These are phyloP conservation scores for Aphelenchoides besseyi DNA, from an alignment of 1,140 invertebrate genomes.

Conservation along the genomic window DNA sequence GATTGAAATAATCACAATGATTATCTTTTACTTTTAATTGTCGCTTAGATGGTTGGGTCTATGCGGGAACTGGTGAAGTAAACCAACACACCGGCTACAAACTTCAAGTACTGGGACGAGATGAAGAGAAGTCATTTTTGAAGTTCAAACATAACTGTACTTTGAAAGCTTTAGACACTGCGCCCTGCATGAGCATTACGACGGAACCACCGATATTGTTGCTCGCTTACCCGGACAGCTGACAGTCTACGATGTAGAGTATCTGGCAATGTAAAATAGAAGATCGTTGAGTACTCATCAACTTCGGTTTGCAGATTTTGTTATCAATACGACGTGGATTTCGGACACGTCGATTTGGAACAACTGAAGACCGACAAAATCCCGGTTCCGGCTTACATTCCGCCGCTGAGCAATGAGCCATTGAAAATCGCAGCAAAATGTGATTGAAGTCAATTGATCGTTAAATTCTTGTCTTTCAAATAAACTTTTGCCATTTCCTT, in stretches of 20 bases:
- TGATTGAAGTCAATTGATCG: background rate
- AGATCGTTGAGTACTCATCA: background rate
- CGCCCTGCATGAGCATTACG: conserved; percentile 23
- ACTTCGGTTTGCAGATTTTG: background rate
- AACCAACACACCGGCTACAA: conserved; percentile 17
- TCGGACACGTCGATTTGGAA: conserved; percentile 11
- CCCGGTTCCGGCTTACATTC: conserved; percentile 13
- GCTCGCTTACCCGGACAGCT: conserved; percentile 9
- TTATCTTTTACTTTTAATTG: background rate
- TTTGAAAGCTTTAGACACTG: conserved; percentile 23
- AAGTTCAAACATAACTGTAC: too few relatives aligned
- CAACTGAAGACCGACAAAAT: background rate
- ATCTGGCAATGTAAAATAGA: conserved; percentile 11
- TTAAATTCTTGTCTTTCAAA: too few relatives aligned
- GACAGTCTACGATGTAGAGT: conserved; percentile 12
- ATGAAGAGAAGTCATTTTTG: conserved; percentile 21
- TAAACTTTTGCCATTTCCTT: too few relatives aligned
- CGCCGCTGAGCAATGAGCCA: background rate
- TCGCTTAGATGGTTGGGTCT: conserved; percentile 20
- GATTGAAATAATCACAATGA: too few relatives aligned
- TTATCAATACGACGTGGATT: conserved; percentile 21
- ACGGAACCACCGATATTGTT: conserved; percentile 11
- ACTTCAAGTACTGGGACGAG: conserved; percentile 16
- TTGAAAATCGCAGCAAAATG: background rate
- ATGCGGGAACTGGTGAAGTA: conserved; percentile 14